Conservation (phyloP, 2,888 invertebrate genomes). For the Cryptocheilus praepositus region DNA sequence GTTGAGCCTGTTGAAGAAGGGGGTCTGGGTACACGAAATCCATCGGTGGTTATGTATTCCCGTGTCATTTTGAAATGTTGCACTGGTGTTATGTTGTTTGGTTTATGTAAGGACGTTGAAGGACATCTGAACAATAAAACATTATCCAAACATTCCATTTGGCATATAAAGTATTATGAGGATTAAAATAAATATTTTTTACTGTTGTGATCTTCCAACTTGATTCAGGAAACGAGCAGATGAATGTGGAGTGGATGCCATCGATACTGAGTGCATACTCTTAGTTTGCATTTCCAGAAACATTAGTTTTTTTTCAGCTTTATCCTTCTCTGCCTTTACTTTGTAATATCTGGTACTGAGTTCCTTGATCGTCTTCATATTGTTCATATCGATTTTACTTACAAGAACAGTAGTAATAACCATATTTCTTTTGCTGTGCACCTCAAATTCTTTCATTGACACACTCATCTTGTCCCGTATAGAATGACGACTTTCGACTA, state of each 20-base stretch:
- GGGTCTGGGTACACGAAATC: neutral
- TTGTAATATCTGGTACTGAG: neutral
- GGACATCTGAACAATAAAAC: neutral
- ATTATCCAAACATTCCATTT: neutral
- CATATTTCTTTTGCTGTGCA: conserved; percentile 23
- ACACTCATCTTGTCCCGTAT: too few species aligned
- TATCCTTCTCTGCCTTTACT: neutral
- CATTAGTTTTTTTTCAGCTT: neutral
- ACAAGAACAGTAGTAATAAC: conserved; percentile 55
- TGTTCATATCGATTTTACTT: conserved; percentile 41
- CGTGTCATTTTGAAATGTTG: neutral
- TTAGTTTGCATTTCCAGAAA: neutral
- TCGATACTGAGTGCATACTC: neutral
- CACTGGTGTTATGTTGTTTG: neutral
- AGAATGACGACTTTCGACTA: too few species aligned
- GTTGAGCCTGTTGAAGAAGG: neutral
- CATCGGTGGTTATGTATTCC: neutral
- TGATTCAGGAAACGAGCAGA: too few species aligned
- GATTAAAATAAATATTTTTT: neutral
- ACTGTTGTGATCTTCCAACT: neutral
- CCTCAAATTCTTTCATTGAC: neutral
- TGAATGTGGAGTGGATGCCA: neutral
- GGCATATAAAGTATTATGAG: neutral
- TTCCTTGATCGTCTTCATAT: neutral
- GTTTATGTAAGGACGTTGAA: neutral